Evolutionary conservation across 2,797 vertebrate species (phyloP).

Genomic region (Falco columbarius): DNA sequence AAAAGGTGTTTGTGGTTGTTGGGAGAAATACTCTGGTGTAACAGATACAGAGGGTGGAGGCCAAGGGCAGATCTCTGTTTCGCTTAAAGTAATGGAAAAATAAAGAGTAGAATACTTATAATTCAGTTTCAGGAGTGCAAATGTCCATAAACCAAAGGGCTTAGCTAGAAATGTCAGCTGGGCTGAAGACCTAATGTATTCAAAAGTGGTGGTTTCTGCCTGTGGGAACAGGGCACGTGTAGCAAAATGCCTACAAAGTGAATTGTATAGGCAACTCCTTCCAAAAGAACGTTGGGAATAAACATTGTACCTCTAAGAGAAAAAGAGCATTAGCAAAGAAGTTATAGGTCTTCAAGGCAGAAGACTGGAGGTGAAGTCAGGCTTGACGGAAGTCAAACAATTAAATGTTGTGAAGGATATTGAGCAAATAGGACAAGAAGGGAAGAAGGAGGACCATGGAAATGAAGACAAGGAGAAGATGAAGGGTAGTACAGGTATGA

Average conservation of each 20-base stretch:
- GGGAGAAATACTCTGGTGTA: not conserved
- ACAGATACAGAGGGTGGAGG: not conserved
- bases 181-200: not conserved
- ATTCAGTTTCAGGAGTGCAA: not conserved
- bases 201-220: not conserved
- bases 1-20: conserved; percentile 27
- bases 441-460: not conserved
- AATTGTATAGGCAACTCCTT: not conserved
- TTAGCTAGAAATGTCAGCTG: not conserved
- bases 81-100: not conserved
- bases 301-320: not conserved
- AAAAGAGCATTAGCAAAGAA: not conserved
- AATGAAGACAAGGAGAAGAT: not conserved
- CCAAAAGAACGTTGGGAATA: not conserved
- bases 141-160: not conserved
- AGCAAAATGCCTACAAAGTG: not conserved
- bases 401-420: not conserved
- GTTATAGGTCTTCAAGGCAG: not conserved
- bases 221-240: not conserved
- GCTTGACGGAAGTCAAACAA: not conserved
- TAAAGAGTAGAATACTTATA: conserved; percentile 11
- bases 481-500: not conserved
- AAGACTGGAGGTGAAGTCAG: not conserved
- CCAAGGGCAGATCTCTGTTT: conserved; percentile 8
- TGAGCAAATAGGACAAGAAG: not conserved